Base-by-base conservation (phyloP, 1,140 invertebrate genomes). In the Magallana angulata region DNA sequence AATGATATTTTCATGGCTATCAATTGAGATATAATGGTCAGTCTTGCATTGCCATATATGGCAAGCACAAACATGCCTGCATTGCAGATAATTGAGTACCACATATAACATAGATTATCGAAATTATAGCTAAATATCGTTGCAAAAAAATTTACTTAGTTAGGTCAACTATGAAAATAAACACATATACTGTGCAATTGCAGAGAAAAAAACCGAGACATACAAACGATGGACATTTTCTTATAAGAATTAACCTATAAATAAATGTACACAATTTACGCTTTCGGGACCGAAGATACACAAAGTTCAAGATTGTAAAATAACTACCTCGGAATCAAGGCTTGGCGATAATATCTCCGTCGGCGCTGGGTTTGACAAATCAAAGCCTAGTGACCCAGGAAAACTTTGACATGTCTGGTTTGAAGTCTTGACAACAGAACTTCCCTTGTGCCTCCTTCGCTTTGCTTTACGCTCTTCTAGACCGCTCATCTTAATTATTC, bases 381-480 rank as follows among this genome's bases (percentile, higher is more conserved):
- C 85, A 82, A 62, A 60, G 71, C 68, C 68, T 76, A 76, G 68
- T 76, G 85, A 82, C 60, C 82, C 83, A 62, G 88, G 68, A 60
- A 83, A 64, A 89, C 86, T 89, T 89, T 89, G 88, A 89, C 85
- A 89, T 86, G 85, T 89, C 59, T 68, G 85, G 18, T 64, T 76
- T 76, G 82, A 59, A 57, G 85, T 86, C 88, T 89, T 89, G 88
- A 83, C 88, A 86, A 89, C 88, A 86, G 85, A 84, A 84, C 88
- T 87, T 83, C 88, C 86, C 89, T 90, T 91, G 82, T 85, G 91
- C 86, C 90, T 91, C 86, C 90, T 87, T 82, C 89, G 84, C 84
- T 92, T 92, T 11, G 89, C 84, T 82, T 92, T 92, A 85, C 90
- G 90, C 60, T 71, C 86, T 80, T 92, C 91, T 76, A 85, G 84